Evolutionary conservation across 2,113 vertebrate species (phyloP).

Genomic region (Hemiprocne comata): DNA sequence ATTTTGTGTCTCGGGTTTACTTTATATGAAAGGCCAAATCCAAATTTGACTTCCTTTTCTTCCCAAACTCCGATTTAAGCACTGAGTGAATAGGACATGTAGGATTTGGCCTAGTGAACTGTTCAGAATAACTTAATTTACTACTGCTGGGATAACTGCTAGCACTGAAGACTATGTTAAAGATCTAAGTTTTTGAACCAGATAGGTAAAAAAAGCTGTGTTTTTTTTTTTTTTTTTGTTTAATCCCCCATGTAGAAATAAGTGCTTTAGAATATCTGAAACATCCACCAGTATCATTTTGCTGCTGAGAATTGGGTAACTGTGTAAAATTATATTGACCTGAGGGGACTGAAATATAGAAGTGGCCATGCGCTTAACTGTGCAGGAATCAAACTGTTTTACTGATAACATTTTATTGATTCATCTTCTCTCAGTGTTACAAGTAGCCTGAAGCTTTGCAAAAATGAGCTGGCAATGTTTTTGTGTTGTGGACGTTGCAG

Average conservation of each 20-base stretch:
- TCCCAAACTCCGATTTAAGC: neutral
- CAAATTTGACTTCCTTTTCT: constrained; percentile 14
- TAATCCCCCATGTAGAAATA: neutral
- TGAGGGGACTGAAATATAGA: constrained; percentile 58
- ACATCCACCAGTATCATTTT: constrained; percentile 28
- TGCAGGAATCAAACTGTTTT: constrained; percentile 67
- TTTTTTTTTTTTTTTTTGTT: neutral
- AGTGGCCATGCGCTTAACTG: constrained; percentile 52
- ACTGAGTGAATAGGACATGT: neutral
- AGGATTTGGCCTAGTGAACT: neutral
- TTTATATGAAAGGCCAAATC: neutral
- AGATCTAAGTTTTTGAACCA: neutral
- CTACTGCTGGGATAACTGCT: neutral
- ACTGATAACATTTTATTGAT: constrained; percentile 71
- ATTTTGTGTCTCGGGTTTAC: neutral
- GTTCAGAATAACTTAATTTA: neutral
- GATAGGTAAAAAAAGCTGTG: neutral
- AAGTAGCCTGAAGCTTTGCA: constrained; percentile 48
- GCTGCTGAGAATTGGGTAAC: constrained; percentile 45
- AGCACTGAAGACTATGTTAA: neutral
- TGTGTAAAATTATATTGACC: constrained; percentile 66
- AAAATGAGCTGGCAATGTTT: constrained; percentile 30
- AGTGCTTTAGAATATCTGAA: constrained; percentile 41
- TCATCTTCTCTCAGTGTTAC: constrained; percentile 51
- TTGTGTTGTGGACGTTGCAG: constrained; percentile 8